These are phyloP conservation scores for Oscheius myriophilus DNA, from an alignment of 2,888 invertebrate genomes.

Conservation along the genomic window DNA sequence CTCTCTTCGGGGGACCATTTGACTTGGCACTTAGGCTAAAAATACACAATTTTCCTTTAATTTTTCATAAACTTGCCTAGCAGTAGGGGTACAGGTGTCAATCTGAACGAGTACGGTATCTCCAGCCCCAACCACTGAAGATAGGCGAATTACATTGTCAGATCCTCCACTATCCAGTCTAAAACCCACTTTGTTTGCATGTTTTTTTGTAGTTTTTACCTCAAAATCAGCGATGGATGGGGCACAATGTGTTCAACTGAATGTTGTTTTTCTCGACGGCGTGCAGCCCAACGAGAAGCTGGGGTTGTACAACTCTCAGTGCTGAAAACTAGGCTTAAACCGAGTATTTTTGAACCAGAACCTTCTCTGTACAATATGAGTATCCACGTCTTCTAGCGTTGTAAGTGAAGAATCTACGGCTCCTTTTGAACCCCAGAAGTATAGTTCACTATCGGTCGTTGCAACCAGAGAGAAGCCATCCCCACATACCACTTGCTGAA, in stretches of 20 bases:
- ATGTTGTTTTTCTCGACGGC: slow-evolving; percentile 18
- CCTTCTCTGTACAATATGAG: slow-evolving; percentile 19
- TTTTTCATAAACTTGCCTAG: neutral
- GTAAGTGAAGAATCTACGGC: slow-evolving; percentile 7
- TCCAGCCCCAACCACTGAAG: slow-evolving; percentile 46
- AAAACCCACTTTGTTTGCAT: neutral
- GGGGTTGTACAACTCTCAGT: slow-evolving; percentile 16
- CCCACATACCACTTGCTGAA: slow-evolving; percentile 78
- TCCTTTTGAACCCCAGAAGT: slow-evolving; percentile 78
- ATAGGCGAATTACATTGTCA: slow-evolving; percentile 49
- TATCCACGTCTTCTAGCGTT: slow-evolving; percentile 18
- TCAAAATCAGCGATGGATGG: slow-evolving; percentile 49
- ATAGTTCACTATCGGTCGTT: slow-evolving; percentile 78
- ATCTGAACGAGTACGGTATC: slow-evolving; percentile 55
- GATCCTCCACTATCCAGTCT: slow-evolving; percentile 56
- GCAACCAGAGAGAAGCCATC: slow-evolving; percentile 78
- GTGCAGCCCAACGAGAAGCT: slow-evolving; percentile 30
- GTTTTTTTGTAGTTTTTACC: slow-evolving; percentile 29
- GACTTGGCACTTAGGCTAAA: neutral
- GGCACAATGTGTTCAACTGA: slow-evolving; percentile 38
- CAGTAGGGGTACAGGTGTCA: slow-evolving; percentile 40
- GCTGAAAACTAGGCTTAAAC: neutral
- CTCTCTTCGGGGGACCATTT: neutral
- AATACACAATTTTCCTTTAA: neutral
- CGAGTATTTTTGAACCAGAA: neutral